Conservation (phyloP, 2,113 vertebrate species). For the Lucifuga dentata region DNA sequence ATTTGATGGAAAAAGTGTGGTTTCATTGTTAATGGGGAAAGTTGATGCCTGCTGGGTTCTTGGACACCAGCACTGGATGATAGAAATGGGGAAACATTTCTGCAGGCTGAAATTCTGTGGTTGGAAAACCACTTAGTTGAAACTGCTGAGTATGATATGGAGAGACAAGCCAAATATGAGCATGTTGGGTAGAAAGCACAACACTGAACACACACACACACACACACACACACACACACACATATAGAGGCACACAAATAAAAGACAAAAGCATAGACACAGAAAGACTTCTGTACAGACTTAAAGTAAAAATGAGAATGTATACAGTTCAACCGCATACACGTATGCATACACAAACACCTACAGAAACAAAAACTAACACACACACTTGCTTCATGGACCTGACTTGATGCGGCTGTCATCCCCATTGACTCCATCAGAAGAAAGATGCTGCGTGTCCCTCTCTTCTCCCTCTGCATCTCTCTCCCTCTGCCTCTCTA, state of each 20-base stretch:
- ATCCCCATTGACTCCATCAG: slow-evolving; percentile 66
- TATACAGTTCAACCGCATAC: slow-evolving; percentile 42
- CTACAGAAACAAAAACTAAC: slow-evolving; percentile 83
- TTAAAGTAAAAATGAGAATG: slow-evolving; percentile 36
- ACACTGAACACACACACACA: slow-evolving; percentile 48
- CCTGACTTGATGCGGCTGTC: slow-evolving; percentile 81
- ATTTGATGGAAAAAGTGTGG: slow-evolving; percentile 71
- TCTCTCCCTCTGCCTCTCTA: slow-evolving; percentile 74
- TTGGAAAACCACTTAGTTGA: slow-evolving; percentile 78
- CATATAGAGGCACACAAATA: no score
- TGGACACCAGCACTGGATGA: slow-evolving; percentile 68
- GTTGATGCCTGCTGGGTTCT: slow-evolving; percentile 67
- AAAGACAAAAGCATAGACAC: slow-evolving; percentile 46
- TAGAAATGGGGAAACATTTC: slow-evolving; percentile 75
- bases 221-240: slow-evolving; percentile 32
- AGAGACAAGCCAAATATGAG: slow-evolving; percentile 66
- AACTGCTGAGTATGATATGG: slow-evolving; percentile 68
- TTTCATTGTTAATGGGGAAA: slow-evolving; percentile 73
- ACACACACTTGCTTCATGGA: slow-evolving; percentile 85
- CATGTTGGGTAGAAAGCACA: slow-evolving; percentile 27
- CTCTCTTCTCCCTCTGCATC: slow-evolving; percentile 61
- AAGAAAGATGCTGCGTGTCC: slow-evolving; percentile 41
- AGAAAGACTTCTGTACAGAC: slow-evolving; percentile 24
- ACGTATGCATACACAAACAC: slow-evolving; percentile 68
- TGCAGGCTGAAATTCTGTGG: slow-evolving; percentile 73